Percentiles rank a stretch among this genome's conserved stretches.
These are phyloP conservation scores for Pangasius sanitwongsei DNA, from an alignment of 2,797 vertebrate genomes.

Conservation along the genomic window DNA sequence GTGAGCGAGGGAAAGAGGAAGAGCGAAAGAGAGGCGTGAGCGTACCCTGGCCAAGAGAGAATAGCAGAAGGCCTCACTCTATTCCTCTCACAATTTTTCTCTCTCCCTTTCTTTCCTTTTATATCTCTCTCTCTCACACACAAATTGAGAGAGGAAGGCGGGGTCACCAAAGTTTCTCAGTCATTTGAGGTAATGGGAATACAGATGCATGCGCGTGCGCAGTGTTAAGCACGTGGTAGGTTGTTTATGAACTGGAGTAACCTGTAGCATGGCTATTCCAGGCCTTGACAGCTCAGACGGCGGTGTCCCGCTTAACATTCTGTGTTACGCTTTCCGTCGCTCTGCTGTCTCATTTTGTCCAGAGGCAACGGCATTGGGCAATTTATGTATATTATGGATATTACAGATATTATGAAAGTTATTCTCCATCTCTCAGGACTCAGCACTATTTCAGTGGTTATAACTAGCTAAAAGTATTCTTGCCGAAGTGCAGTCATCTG, in stretches of 20 bases:
- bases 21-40: slow-evolving; percentile 49
- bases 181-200: slow-evolving; percentile 80
- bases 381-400: not conserved
- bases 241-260: slow-evolving; percentile 67
- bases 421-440: too few relatives aligned
- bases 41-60: slow-evolving; percentile 38
- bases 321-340: not conserved
- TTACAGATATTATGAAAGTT: not conserved
- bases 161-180: slow-evolving; percentile 72
- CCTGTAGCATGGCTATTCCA: slow-evolving; percentile 58
- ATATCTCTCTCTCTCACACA: slow-evolving; percentile 25
- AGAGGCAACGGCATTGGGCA: not conserved
- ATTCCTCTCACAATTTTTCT: slow-evolving; percentile 28
- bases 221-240: slow-evolving; percentile 50
- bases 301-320: not conserved
- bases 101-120: slow-evolving; percentile 30
- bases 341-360: not conserved
- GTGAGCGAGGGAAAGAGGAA: slow-evolving; percentile 51
- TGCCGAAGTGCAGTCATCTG: not conserved
- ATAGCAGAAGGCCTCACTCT: slow-evolving; percentile 40
- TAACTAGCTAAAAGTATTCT: not conserved
- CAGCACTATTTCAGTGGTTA: not conserved
- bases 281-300: slow-evolving; percentile 5
- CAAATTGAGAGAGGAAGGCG: slow-evolving; percentile 53
- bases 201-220: slow-evolving; percentile 56